phyloP scores from a whole-genome alignment of 2,888 invertebrate genomes.

The Eupithecia centaureata region DNA sequence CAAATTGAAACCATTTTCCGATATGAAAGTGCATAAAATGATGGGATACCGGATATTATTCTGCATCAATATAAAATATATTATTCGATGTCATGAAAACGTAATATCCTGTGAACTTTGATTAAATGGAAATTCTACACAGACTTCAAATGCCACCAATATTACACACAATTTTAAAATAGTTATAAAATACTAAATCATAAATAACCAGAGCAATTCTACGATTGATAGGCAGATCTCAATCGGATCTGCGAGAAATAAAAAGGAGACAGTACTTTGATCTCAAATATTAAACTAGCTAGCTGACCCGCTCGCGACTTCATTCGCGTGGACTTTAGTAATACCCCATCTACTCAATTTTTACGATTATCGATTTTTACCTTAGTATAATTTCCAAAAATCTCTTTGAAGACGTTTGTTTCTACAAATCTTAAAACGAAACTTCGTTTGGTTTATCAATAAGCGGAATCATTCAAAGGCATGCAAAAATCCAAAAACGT shows the following conservation, averaged over 20 bases:
- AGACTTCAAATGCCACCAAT: too few species aligned
- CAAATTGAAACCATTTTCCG: conserved; percentile 1
- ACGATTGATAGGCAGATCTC: too few species aligned
- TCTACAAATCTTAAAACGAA: neutral
- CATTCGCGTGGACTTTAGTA: too few species aligned
- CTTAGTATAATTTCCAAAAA: too few species aligned
- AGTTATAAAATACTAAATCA: too few species aligned
- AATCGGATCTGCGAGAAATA: too few species aligned
- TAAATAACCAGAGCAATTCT: too few species aligned
- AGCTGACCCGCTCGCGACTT: too few species aligned
- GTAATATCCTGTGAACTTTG: neutral
- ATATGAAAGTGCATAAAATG: neutral
- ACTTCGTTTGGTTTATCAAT: neutral
- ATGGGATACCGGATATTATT: neutral
- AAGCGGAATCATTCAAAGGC: neutral
- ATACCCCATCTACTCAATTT: too few species aligned
- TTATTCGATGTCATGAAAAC: neutral
- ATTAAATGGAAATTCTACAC: neutral
- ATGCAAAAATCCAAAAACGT: neutral
- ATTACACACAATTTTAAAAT: neutral
- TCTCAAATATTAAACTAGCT: too few species aligned
- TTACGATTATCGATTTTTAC: too few species aligned
- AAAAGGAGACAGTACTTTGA: too few species aligned
- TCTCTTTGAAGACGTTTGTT: neutral
- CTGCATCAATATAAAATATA: neutral